A percentile compares a stretch with the other conserved stretches of the same genome.
phyloP scores from a whole-genome alignment of 2,888 invertebrate genomes.

The Ophion obscuratus region DNA sequence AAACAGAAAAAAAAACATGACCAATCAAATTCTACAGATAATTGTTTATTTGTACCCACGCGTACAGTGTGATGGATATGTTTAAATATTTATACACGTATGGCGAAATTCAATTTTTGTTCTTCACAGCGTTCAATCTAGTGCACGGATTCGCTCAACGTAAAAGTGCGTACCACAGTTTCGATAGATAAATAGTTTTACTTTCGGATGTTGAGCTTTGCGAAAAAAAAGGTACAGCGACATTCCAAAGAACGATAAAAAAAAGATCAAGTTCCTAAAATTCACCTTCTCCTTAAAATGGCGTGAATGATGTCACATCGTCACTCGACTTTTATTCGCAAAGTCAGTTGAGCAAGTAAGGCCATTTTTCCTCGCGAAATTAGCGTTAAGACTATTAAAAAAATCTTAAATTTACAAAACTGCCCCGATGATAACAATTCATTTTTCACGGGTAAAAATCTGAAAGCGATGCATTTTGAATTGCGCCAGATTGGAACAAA shows the following conservation, averaged over 20 bases:
- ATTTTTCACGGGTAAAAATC: background rate
- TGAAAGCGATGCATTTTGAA: background rate
- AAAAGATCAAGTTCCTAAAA: conserved; percentile 22
- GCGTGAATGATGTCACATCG: conserved; percentile 58
- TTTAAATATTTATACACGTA: conserved; percentile 53
- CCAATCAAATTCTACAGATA: conserved; percentile 37
- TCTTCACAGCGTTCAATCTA: conserved; percentile 23
- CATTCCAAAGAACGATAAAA: background rate
- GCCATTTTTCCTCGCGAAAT: conserved; percentile 1
- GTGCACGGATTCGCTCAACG: conserved; percentile 13
- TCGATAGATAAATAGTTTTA: conserved; percentile 18
- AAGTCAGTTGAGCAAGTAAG: conserved; percentile 33
- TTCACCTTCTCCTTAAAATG: conserved; percentile 49
- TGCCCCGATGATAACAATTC: background rate
- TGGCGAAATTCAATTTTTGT: conserved; percentile 38
- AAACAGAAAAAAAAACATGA: conserved; percentile 37
- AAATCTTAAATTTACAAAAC: background rate
- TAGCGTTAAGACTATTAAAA: background rate
- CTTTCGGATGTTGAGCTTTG: conserved; percentile 20
- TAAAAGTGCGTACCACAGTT: conserved; percentile 31
- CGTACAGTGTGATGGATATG: conserved; percentile 55
- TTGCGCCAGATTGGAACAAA: background rate
- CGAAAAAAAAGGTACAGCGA: background rate
- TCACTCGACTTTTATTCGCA: conserved; percentile 30
- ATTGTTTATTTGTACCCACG: conserved; percentile 51